Evolutionary conservation across 2,797 vertebrate genomes (phyloP).

Genomic region (Chromobotia macracanthus): DNA sequence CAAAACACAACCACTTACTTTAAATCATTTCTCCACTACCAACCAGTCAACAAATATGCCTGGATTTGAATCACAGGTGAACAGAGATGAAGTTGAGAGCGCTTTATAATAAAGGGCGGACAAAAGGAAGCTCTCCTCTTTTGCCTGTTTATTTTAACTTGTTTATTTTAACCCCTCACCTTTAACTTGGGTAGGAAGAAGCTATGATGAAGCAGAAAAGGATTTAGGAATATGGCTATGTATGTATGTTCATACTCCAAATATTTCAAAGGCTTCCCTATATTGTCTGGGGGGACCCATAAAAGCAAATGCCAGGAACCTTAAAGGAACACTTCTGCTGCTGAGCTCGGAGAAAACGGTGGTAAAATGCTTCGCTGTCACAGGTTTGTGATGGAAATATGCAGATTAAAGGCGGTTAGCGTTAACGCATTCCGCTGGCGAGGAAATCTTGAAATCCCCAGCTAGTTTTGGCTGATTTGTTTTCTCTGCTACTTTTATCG

Average conservation of each 20-base stretch:
- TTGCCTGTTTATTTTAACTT: neutral
- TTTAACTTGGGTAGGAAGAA: slow-evolving; percentile 20
- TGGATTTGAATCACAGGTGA: slow-evolving; percentile 47
- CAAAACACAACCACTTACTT: too few species aligned
- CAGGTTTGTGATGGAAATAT: slow-evolving; percentile 9
- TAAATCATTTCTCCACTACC: slow-evolving; percentile 17
- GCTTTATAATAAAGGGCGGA: slow-evolving; percentile 6
- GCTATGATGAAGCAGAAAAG: slow-evolving; percentile 44
- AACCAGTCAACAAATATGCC: slow-evolving; percentile 54
- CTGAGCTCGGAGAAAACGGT: neutral
- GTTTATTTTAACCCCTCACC: too few species aligned
- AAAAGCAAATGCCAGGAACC: slow-evolving; percentile 17
- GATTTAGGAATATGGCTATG: slow-evolving; percentile 6
- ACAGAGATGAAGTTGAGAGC: slow-evolving; percentile 5
- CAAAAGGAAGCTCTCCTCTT: neutral
- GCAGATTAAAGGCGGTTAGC: slow-evolving; percentile 63
- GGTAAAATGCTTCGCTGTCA: slow-evolving; percentile 44
- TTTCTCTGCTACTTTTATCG: slow-evolving; percentile 20
- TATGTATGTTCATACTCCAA: neutral
- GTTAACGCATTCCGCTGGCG: neutral
- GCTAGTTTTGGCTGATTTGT: neutral
- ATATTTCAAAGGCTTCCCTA: slow-evolving; percentile 43
- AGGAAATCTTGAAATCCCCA: slow-evolving; percentile 11
- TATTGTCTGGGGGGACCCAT: slow-evolving; percentile 35
- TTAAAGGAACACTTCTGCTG: slow-evolving; percentile 51